phyloP scores from a whole-genome alignment of 1,140 invertebrate species.

The Zaprionus ornatus region DNA sequence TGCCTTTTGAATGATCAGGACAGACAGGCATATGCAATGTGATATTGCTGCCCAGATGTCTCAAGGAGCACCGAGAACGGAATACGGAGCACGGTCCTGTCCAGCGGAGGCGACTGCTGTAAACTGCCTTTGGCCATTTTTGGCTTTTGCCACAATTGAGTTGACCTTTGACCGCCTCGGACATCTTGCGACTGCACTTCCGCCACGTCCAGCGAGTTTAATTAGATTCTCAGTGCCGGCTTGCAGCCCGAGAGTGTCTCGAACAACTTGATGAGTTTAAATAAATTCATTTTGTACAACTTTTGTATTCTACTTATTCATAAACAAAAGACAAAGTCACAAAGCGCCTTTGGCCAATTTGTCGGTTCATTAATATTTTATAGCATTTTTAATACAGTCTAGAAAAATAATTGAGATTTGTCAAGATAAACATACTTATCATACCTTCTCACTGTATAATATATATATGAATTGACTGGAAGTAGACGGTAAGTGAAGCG shows the following conservation, averaged over 20 bases:
- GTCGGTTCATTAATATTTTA: not conserved
- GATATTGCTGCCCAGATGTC: constrained; percentile 37
- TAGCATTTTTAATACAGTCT: not conserved
- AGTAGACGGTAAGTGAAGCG: too few species aligned
- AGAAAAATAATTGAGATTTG: not conserved
- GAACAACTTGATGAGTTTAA: constrained; percentile 20
- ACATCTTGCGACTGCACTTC: constrained; percentile 42
- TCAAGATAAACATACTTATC: too few species aligned
- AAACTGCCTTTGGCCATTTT: constrained; percentile 34
- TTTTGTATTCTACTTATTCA: constrained; percentile 27
- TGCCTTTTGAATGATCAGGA: constrained; percentile 13
- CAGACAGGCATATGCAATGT: constrained; percentile 15
- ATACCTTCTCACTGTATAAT: too few species aligned
- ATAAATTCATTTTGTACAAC: constrained; percentile 33
- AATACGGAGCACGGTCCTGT: not conserved
- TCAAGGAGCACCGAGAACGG: constrained; percentile 20
- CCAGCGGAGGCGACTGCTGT: constrained; percentile 17
- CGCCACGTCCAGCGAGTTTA: constrained; percentile 56
- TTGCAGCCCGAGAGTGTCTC: constrained; percentile 2
- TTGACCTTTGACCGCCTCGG: constrained; percentile 36
- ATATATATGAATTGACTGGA: too few species aligned
- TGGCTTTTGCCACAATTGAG: constrained; percentile 17
- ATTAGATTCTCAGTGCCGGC: constrained; percentile 59
- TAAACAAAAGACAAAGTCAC: not conserved
- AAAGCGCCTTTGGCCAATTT: not conserved